Percentiles rank a stretch among this genome's conserved stretches.
Evolutionary conservation across 2,113 vertebrate species (phyloP).

Genomic region (Calypte anna): DNA sequence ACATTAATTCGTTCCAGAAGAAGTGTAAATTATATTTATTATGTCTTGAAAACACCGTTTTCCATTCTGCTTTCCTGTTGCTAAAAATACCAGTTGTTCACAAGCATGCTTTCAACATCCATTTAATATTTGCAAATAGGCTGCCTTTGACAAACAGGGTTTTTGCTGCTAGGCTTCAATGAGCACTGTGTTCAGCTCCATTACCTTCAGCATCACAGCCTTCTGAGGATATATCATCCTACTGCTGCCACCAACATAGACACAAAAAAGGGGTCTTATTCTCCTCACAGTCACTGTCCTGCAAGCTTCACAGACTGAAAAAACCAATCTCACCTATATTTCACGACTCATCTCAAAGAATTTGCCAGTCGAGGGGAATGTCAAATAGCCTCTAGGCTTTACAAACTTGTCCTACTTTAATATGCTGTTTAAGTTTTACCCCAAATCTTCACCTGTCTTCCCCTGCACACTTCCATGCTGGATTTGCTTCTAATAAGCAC

Average conservation of each 20-base stretch:
- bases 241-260: neutral
- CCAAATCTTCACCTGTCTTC: neutral
- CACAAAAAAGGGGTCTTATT: neutral
- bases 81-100: constrained; percentile 31
- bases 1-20: neutral
- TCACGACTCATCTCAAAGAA: neutral
- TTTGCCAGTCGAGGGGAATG: neutral
- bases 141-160: neutral
- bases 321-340: neutral
- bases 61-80: neutral
- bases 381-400: neutral
- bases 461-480: neutral
- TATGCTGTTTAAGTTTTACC: neutral
- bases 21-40: neutral
- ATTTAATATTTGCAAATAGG: constrained; percentile 36
- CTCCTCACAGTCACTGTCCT: neutral
- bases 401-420: neutral
- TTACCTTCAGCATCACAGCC: neutral
- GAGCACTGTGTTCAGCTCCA: neutral
- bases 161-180: neutral
- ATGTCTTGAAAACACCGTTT: neutral
- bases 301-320: neutral
- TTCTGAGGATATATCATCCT: neutral
- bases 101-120: neutral
- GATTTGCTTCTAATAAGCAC: neutral